Base-by-base conservation (phyloP, 92 coral and sea anemone genomes). In the Phymanthus crucifer region DNA sequence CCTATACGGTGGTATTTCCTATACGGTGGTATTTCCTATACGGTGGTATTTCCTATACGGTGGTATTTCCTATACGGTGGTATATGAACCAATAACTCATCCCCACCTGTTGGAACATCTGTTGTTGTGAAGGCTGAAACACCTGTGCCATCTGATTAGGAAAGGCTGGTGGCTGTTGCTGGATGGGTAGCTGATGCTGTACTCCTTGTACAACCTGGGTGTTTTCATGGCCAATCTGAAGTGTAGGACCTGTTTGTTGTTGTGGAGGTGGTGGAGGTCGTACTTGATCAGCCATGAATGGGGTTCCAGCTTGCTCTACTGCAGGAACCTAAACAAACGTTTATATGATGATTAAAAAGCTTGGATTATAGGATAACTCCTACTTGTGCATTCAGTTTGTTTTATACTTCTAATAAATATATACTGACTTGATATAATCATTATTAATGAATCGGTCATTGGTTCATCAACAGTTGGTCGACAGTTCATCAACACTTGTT, bases 281-380 rank as follows among this genome's bases (percentile, higher is more conserved):
- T 54, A 54, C 64, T 21, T 54, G 64, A 21, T 54, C 64, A 54
- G 64, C 64, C 64, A 21, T 54, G 31, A 54, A 54, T 54, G 64
- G 64, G 1, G 8, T 54, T 54, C 64, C 64, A 54, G n/a, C 26
- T 24, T 54, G 64, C n/a, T 54, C 64, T 54, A 24, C 64, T 54
- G n/a, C 27, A 54, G 64, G 64, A 24, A 26, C 64, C 64, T 54
- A 54, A 54, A 54, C 27, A 54, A 4, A n/a, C n/a, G n/a, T n/a
- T 21, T 21, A 4, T 21, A 7, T 3, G 6, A 6, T 1, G n/a
- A 29, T 4, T 21, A 54, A 54, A 45, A 45, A 17, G 50, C 10
- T 45, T 3, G n/a, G n/a, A 14, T 10, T 29, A 54, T 24, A 14
- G 8, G 6, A 21, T 4, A 21, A 21, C 4, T 54, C 10, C 27